Conservation (phyloP, 2,113 vertebrate genomes). For the Aptenodytes forsteri region DNA sequence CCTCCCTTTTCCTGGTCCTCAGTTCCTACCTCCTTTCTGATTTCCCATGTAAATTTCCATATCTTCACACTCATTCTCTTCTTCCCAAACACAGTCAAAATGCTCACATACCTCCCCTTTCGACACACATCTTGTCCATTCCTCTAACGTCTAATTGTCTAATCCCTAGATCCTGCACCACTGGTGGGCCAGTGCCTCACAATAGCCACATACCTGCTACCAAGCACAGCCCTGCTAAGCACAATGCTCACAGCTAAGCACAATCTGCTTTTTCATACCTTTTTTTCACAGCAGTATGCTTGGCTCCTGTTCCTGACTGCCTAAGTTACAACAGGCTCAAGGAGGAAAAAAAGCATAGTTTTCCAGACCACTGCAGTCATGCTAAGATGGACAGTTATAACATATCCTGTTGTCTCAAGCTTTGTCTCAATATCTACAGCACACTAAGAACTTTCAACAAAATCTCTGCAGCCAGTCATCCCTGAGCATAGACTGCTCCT, state of each 20-base stretch:
- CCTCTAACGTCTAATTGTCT: not conserved
- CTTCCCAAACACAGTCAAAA: not conserved
- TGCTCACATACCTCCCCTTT: not conserved
- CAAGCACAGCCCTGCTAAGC: not conserved
- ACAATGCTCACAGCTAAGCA: not conserved
- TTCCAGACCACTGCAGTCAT: not conserved
- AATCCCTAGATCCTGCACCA: no score
- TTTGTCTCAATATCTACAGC: not conserved
- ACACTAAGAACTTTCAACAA: not conserved
- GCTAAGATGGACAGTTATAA: not conserved
- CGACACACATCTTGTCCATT: not conserved
- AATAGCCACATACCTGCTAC: rapidly evolving
- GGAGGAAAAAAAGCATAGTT: not conserved
- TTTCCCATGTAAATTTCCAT: not conserved
- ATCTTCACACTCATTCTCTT: not conserved
- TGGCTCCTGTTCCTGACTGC: not conserved
- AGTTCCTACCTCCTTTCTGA: not conserved
- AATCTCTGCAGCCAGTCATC: not conserved
- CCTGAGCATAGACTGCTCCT: not conserved
- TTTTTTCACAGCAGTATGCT: not conserved
- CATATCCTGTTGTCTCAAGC: not conserved
- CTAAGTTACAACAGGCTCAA: not conserved
- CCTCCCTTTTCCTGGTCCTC: not conserved
- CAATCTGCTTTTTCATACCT: not conserved
- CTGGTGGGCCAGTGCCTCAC: not conserved